Percentiles rank a stretch among this genome's conserved stretches.
Evolutionary conservation across 2,797 vertebrate species (phyloP).

Genomic region (Podargus strigoides): DNA sequence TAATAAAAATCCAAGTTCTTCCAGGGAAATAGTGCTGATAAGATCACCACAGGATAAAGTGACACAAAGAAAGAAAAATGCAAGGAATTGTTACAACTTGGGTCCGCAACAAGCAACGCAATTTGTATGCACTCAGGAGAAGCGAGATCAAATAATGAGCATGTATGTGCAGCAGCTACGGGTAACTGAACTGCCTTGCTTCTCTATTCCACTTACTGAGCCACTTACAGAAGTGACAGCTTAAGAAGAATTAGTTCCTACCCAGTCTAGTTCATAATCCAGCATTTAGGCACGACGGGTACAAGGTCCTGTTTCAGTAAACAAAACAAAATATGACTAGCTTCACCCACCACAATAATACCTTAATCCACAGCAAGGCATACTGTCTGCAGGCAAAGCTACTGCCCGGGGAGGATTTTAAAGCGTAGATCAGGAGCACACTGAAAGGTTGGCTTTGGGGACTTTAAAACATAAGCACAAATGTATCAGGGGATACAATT

Average conservation of each 20-base stretch:
- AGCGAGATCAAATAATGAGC: not conserved
- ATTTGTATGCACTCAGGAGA: not conserved
- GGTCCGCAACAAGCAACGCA: not conserved
- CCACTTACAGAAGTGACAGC: not conserved
- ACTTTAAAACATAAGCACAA: not conserved
- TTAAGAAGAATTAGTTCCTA: slow-evolving; percentile 35
- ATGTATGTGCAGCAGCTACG: not conserved
- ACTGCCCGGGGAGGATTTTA: not conserved
- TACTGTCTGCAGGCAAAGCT: not conserved
- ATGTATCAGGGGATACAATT: not conserved
- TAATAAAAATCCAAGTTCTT: not conserved
- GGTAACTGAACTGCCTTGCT: not conserved
- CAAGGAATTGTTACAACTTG: slow-evolving; percentile 29
- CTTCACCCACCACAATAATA: not conserved
- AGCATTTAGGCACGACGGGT: slow-evolving; percentile 2
- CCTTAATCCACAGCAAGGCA: slow-evolving; percentile 32
- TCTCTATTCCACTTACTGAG: not conserved
- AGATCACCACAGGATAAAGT: not conserved
- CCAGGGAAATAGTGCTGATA: not conserved
- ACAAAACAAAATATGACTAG: slow-evolving; percentile 16
- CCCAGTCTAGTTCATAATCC: not conserved
- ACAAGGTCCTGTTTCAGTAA: slow-evolving; percentile 25
- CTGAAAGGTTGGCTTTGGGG: not conserved
- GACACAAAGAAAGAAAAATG: slow-evolving; percentile 35
- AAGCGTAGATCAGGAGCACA: not conserved